These are phyloP conservation scores for Anser brachyrhynchus DNA, from an alignment of 2,113 vertebrate genomes.

Conservation along the genomic window DNA sequence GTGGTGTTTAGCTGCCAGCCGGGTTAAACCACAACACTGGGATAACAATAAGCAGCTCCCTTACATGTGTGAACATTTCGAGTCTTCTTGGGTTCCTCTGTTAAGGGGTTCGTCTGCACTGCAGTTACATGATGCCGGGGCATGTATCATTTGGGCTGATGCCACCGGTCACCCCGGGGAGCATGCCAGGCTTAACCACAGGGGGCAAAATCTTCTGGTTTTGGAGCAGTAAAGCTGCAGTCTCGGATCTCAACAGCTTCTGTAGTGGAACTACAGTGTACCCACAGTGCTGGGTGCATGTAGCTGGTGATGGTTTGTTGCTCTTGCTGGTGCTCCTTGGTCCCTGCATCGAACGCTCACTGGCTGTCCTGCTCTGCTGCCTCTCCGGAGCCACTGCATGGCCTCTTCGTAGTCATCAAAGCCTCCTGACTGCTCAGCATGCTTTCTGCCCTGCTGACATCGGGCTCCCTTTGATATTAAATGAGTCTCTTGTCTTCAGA, in stretches of 20 bases:
- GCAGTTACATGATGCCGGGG: not conserved
- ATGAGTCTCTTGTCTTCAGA: not conserved
- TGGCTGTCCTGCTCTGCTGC: not conserved
- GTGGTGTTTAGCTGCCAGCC: no score
- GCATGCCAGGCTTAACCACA: rapidly evolving
- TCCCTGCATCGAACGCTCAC: not conserved
- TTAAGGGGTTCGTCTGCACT: rapidly evolving
- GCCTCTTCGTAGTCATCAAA: not conserved
- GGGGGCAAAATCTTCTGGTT: not conserved
- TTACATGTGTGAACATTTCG: not conserved
- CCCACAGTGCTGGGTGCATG: not conserved
- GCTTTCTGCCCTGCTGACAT: not conserved
- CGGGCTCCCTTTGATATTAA: not conserved
- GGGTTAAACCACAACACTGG: no score
- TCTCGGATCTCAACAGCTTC: rapidly evolving
- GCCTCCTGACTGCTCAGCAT: not conserved
- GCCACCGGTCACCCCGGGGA: not conserved
- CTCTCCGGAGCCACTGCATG: not conserved
- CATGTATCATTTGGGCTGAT: not conserved
- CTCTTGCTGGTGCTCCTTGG: not conserved
- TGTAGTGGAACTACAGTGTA: not conserved
- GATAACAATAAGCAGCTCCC: not conserved
- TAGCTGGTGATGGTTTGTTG: no score
- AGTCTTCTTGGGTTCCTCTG: not conserved
- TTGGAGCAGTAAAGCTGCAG: not conserved